Base-by-base conservation (phyloP, 92 coral and sea anemone genomes). In the Actinernus sp. region DNA sequence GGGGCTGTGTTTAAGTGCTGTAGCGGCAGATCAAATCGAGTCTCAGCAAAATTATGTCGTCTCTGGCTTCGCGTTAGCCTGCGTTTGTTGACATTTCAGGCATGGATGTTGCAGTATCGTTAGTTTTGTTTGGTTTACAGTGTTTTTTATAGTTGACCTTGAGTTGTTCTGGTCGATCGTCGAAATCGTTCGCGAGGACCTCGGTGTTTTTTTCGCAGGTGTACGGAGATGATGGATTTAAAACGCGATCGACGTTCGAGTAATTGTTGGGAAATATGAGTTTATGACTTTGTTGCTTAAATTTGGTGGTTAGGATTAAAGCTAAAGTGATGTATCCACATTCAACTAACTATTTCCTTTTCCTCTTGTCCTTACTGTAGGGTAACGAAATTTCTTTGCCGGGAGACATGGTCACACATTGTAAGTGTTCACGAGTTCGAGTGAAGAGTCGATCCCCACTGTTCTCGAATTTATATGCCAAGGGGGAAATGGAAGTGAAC, bases 331-430 rank as follows among this genome's bases (percentile, higher is more conserved):
- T 34, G 41, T 34, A 14, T 14, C 14, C 14, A 34, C 6, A 34
- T 14, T 34, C 41, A 14, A 34, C 41, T 34, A 6, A 6, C 10
- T 45, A 45, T 45, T 45, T 60, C 33, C 36, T 71, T 26, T 14
- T 44, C 30, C 64, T 55, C 60, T 58, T 44, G 28, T 62, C 43
- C 18, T 62, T 23, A 34, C 85, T 71, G 38, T 38, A 94, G 98
- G 98, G 98, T 47, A 94, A 94, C 72, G 98, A 94, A 74, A 80
- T 91, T 25, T 91, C 98, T 54, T 68, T 94, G 4, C 98, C 98
- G 9, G 73, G 84, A 3, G 98, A 94, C 49, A 90, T 94, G 97
- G 97, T 91, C 7, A 94, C 98, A 8, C 97, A 91, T 49, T 94
- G 98, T 94, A 83, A 94, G 98, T 90, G 40, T 29, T 6, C 34